Percentiles rank a stretch among this genome's conserved stretches.
These are phyloP conservation scores for Blomia tropicalis DNA, from an alignment of 2,888 invertebrate genomes.

Conservation along the genomic window DNA sequence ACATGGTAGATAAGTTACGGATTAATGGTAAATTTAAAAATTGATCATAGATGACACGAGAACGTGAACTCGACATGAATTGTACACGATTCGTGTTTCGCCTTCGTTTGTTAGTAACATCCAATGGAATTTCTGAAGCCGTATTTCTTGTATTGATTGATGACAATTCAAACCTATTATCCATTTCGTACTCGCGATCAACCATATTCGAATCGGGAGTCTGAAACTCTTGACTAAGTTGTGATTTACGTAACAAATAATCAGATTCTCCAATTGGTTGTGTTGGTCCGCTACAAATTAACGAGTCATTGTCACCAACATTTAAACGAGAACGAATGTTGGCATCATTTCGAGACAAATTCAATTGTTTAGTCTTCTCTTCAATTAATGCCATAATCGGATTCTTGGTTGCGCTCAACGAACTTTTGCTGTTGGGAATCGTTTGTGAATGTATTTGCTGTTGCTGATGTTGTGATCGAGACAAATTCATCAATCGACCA, in stretches of 20 bases:
- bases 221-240: neutral
- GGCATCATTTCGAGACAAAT: neutral
- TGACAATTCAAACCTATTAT: neutral
- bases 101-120: neutral
- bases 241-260: neutral
- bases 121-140: neutral
- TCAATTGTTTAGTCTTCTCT: conserved; percentile 2
- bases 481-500: neutral
- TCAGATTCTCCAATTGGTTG: neutral
- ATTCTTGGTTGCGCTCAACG: neutral
- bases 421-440: neutral
- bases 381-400: neutral
- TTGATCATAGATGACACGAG: neutral
- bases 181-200: neutral
- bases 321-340: neutral
- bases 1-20: neutral
- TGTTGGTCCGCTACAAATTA: neutral
- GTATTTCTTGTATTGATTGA: neutral
- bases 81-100: conserved; percentile 3
- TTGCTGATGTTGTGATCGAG: neutral
- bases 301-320: conserved; percentile 1
- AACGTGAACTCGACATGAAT: neutral
- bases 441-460: neutral
- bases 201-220: neutral
- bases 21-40: neutral